Conservation (phyloP, 2,888 invertebrate species). For the Ormia ochracea region DNA sequence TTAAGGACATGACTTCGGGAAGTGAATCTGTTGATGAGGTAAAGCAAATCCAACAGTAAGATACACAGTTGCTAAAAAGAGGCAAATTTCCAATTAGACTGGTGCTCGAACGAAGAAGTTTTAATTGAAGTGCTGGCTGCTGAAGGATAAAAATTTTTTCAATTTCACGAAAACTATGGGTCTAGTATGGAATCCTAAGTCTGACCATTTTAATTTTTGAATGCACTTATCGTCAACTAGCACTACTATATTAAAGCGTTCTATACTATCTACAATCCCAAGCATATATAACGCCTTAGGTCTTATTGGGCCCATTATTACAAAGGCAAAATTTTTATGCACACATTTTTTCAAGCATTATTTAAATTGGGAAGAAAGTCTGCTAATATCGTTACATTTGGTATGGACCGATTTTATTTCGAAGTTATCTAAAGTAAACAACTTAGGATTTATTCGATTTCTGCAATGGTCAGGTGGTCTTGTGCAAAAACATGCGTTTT, state of each 20-base stretch:
- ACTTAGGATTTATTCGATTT: neutral
- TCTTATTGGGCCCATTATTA: slow-evolving; percentile 39
- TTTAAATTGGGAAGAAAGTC: slow-evolving; percentile 30
- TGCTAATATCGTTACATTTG: neutral
- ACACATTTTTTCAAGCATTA: slow-evolving; percentile 29
- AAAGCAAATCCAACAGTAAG: slow-evolving; percentile 13
- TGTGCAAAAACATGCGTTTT: neutral
- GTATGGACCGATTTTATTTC: neutral
- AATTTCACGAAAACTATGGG: slow-evolving; percentile 29
- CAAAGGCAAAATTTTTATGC: slow-evolving; percentile 42
- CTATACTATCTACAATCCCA: slow-evolving; percentile 15
- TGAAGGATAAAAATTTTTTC: neutral
- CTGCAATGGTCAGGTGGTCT: neutral
- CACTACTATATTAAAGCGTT: neutral
- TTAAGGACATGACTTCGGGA: slow-evolving; percentile 51
- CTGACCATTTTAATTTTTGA: slow-evolving; percentile 34
- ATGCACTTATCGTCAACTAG: neutral
- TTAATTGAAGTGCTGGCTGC: neutral
- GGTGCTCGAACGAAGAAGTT: slow-evolving; percentile 24
- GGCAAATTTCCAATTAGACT: slow-evolving; percentile 41
- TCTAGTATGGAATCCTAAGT: slow-evolving; percentile 23
- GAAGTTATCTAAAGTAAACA: neutral
- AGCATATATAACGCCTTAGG: slow-evolving; percentile 34
- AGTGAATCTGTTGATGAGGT: slow-evolving; percentile 33
- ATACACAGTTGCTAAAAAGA: neutral